Conservation (phyloP, 2,113 vertebrate species). For the Pavo muticus region DNA sequence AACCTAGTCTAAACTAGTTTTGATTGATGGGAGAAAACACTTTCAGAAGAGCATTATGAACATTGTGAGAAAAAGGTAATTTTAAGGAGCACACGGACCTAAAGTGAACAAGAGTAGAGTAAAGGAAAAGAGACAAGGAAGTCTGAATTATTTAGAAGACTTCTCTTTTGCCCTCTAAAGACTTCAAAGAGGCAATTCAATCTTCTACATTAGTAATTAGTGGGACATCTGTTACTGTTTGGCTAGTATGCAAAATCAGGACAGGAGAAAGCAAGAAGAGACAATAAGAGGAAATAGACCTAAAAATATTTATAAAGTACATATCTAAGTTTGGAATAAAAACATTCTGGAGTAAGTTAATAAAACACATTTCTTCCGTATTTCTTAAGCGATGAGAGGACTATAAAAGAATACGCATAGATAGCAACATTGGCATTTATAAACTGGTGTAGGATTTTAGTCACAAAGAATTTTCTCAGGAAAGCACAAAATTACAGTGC, state of each 20-base stretch:
- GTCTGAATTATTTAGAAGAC: neutral
- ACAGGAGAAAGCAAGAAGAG: neutral
- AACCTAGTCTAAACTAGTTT: neutral
- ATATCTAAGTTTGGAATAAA: neutral
- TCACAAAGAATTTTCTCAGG: neutral
- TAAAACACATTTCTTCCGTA: neutral
- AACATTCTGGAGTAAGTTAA: neutral
- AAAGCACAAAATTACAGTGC: neutral
- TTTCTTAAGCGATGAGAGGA: neutral
- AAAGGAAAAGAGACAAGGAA: neutral
- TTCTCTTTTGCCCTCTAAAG: neutral
- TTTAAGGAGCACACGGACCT: neutral
- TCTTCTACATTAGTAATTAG: neutral
- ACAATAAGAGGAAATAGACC: neutral
- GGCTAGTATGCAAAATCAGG: neutral
- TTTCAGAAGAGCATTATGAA: neutral
- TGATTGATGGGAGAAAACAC: neutral
- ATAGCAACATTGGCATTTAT: neutral
- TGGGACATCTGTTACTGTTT: neutral
- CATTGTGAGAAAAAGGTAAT: neutral
- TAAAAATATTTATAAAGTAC: neutral
- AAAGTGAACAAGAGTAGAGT: neutral
- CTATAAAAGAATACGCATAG: neutral
- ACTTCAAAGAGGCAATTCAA: neutral
- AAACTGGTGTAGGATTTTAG: neutral